Evolutionary conservation across 1,140 invertebrate genomes (phyloP).

Genomic region (Alviniconcha marisindica): DNA sequence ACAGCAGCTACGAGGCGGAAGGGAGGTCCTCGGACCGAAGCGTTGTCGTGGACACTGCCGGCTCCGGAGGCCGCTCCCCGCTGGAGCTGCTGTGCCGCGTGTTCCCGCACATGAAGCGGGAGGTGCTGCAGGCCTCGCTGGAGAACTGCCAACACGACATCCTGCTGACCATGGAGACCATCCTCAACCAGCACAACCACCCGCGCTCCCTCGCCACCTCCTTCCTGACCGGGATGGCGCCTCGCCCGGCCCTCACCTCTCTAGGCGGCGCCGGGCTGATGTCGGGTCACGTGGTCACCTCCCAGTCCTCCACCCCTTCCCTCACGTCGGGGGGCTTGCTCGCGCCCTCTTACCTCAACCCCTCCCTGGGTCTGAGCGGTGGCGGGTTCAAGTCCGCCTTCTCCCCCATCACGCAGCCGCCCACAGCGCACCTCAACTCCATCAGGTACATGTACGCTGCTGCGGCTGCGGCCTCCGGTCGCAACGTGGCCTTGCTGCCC

Average conservation of each 20-base stretch:
- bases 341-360: conserved; percentile 37
- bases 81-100: conserved; percentile 87
- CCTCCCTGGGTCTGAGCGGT: conserved; percentile 25
- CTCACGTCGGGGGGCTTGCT: background rate
- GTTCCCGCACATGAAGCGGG: conserved; percentile 89
- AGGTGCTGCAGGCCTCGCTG: conserved; percentile 89
- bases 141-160: conserved; percentile 87
- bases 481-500: conserved; percentile 55
- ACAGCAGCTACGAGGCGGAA: background rate
- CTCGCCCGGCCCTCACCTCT: conserved; percentile 21
- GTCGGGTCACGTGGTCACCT: background rate
- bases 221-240: conserved; percentile 18
- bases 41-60: background rate
- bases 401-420: conserved; percentile 61
- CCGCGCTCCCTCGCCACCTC: background rate
- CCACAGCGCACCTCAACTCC: conserved; percentile 52
- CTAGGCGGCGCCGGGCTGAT: too few species aligned
- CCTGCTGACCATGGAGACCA: conserved; percentile 91
- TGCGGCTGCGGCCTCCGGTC: conserved; percentile 28
- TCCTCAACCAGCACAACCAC: conserved; percentile 58
- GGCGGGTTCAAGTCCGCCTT: conserved; percentile 67
- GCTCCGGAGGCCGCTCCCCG: conserved; percentile 75
- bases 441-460: conserved; percentile 56
- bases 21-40: background rate
- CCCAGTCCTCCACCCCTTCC: conserved; percentile 5